Base-by-base conservation (phyloP, 2,797 vertebrate genomes). In the Gadopsis bispinosus region DNA sequence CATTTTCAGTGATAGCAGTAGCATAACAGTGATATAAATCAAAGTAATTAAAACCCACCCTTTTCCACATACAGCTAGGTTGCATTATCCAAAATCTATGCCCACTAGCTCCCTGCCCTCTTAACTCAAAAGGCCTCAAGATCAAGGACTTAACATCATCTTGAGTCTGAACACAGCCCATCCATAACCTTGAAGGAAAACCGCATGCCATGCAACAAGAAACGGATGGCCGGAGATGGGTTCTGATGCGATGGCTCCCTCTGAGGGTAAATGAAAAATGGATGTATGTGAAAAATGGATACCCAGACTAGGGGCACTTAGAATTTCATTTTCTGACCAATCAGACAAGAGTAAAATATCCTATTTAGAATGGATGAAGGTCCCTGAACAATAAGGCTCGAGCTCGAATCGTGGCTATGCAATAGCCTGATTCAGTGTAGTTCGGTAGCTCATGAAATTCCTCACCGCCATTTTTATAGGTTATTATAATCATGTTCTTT, bases 111-210 rank as follows among this genome's bases (percentile, higher is more conserved):
- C 41, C 41, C 55, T 72, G 66, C 48, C 79, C 22, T 35, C 35
- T 79, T 45, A 47, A 53, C 50, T 78, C 50, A 33, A 35, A 64
- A 13, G 63, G 77, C 80, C 73, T 83, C 43, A 75, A 60, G 64
- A 87, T 77, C 83, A 84, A 83, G 81, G 82, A 70, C 80, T 81
- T 31, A 19, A 35, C 78, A 65, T 82, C 48, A 83, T 87, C 64
- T 78, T 7, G 1, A 80, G 67, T 92, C 81, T 50, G 55, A 83
- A 73, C 74, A 75, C 63, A 22, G 56, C 51, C 33, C n/a, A 39
- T 80, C 86, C 62, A 22, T 72, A 79, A 81, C 85, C 84, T 89
- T 85, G 80, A 58, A 83, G 73, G 48, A 45, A 75, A 83, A 79
- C 73, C 75, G 73, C 76, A 73, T 68, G 74, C 47, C 73, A 68